Evolutionary conservation across 2,797 vertebrate genomes (phyloP).

Genomic region (Takifugu rubripes): DNA sequence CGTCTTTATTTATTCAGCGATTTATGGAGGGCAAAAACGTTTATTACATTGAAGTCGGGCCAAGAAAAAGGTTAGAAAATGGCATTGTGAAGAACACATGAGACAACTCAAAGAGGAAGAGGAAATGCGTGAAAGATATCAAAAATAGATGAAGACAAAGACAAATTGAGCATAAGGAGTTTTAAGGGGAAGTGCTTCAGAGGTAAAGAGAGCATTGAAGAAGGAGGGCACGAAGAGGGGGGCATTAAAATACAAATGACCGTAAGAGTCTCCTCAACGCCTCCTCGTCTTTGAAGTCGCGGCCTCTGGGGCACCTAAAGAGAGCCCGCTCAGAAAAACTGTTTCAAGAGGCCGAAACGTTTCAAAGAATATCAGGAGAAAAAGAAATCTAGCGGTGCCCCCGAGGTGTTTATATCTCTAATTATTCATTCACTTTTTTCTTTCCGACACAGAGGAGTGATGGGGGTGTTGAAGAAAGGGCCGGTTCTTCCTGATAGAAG

Average conservation of each 20-base stretch:
- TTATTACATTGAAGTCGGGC: no score
- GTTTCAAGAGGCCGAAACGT: slow-evolving; percentile 61
- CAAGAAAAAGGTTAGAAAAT: background rate
- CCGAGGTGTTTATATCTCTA: slow-evolving; percentile 71
- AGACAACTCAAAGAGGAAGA: slow-evolving; percentile 1
- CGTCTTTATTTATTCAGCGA: background rate
- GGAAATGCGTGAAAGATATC: slow-evolving; percentile 31
- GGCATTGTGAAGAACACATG: background rate
- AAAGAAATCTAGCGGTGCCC: slow-evolving; percentile 54
- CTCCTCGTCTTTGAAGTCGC: slow-evolving; percentile 66
- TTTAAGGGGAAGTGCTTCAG: slow-evolving; percentile 18
- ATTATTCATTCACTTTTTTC: slow-evolving; percentile 70
- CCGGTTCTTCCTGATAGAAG: no score
- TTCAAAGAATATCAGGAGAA: slow-evolving; percentile 55
- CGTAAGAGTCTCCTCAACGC: slow-evolving; percentile 47
- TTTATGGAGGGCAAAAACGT: background rate
- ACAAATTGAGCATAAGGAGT: slow-evolving; percentile 14
- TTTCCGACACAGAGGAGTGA: slow-evolving; percentile 50
- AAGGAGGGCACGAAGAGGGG: slow-evolving; percentile 15
- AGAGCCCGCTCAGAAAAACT: slow-evolving; percentile 49
- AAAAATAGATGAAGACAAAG: slow-evolving; percentile 25
- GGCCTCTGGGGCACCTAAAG: slow-evolving; percentile 49
- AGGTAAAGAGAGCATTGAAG: slow-evolving; percentile 33
- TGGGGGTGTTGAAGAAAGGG: background rate
- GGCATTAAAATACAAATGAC: slow-evolving; percentile 67